Base-by-base conservation (phyloP, 2,113 vertebrate genomes). In the Rhadina sibilatrix region DNA sequence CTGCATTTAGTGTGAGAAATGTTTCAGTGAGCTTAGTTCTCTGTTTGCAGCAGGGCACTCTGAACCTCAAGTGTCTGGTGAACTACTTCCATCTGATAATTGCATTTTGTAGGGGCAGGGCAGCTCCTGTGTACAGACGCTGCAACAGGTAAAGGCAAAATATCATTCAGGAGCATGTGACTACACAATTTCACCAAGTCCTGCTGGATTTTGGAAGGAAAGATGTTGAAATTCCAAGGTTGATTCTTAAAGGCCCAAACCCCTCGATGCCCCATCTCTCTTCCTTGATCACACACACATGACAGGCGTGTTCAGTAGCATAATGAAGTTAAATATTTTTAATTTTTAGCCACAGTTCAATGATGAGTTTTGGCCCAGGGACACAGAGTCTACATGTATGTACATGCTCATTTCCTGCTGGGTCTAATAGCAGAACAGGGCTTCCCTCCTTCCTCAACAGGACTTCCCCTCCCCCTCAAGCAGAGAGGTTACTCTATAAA, bases 381-480 rank as follows among this genome's bases (percentile, higher is more conserved):
- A 23, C 50, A 9, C 7, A 37, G 49, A 38, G 13, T 25, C 59
- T 66, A 0, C 0, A 0, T 17, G 24, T 46, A 13, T 40, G 20
- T 30, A 5, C 3, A 10, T 25, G 27, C 24, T 87, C 0, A 0
- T 76, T 91, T 68, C 9, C 61, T 89, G 10, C 40, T 75, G 38
- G 4, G 3, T 47, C 44, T 76, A 54, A 44, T 1, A n/a, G 53
- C 30, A 63, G 44, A 57, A 52, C 0, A 0, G 4, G 10, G 19
- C 27, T 42, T 25, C n/a, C n/a, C n/a, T n/a, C n/a, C n/a, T n/a
- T n/a, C n/a, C n/a, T n/a, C n/a, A n/a, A n/a, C n/a, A n/a, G n/a
- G n/a, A 11, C 8, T 33, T 80, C 16, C n/a, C 12, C 6, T 37
- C 15, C 5, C 24, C 11, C 33, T 81, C 65, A 46, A 66, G 40